phyloP scores from a whole-genome alignment of 2,797 vertebrate genomes.

The Protonibea diacanthus region DNA sequence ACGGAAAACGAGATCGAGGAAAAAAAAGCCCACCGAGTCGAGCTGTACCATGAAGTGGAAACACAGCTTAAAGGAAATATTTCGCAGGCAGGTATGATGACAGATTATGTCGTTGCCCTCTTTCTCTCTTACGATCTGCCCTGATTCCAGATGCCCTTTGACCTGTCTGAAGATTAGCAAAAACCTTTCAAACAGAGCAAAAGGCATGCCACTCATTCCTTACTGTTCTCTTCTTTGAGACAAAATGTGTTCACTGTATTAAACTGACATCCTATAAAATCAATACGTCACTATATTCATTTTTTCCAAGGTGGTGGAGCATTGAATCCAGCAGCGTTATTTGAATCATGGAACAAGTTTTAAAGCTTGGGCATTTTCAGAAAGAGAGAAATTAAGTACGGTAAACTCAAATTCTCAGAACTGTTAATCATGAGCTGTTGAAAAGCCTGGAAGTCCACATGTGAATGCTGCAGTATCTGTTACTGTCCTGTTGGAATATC shows the following conservation, averaged over 20 bases:
- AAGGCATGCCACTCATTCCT: slow-evolving; percentile 43
- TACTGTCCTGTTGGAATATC: slow-evolving; percentile 56
- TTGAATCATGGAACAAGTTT: not conserved
- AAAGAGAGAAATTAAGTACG: not conserved
- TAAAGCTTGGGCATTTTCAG: not conserved
- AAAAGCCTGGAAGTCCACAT: slow-evolving; percentile 15
- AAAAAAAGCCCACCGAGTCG: too few species aligned
- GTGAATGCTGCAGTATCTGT: slow-evolving; percentile 50
- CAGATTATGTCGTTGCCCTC: slow-evolving; percentile 11
- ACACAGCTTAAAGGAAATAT: not conserved
- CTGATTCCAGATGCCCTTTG: slow-evolving; percentile 56
- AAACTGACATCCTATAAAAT: not conserved
- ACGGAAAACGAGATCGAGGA: too few species aligned
- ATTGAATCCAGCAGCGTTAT: not conserved
- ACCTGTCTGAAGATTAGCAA: slow-evolving; percentile 29
- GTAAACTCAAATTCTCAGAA: slow-evolving; percentile 13
- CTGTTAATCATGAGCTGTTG: slow-evolving; percentile 32
- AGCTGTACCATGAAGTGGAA: too few species aligned
- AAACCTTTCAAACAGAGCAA: slow-evolving; percentile 25
- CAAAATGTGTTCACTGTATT: not conserved
- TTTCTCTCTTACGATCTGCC: slow-evolving; percentile 31
- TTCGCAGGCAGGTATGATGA: slow-evolving; percentile 41
- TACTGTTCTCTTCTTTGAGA: not conserved
- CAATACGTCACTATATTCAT: not conserved
- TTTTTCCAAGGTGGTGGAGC: not conserved